A percentile compares a stretch with the other conserved stretches of the same genome.
These are phyloP conservation scores for Anoura caudifer DNA, from an alignment of 2,113 vertebrate species.

Conservation along the genomic window DNA sequence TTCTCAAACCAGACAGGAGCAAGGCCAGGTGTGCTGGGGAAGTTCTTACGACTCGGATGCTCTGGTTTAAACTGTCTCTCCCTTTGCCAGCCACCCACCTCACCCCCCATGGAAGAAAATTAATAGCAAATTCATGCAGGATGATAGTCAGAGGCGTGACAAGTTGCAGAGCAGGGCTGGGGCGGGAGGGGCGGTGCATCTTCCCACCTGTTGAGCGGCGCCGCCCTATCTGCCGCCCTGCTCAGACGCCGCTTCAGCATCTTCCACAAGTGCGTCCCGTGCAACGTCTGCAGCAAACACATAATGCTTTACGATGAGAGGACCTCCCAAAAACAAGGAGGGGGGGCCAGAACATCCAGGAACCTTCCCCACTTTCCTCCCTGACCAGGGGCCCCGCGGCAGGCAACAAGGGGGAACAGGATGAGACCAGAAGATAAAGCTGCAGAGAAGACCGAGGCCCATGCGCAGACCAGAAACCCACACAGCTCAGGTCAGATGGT, in stretches of 20 bases:
- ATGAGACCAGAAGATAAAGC: too few species aligned
- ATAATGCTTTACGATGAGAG: neutral
- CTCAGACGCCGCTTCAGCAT: neutral
- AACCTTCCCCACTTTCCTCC: neutral
- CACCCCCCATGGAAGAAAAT: neutral
- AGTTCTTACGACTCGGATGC: neutral
- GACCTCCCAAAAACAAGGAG: neutral
- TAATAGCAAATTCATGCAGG: neutral
- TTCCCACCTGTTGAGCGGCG: neutral
- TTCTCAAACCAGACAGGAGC: neutral
- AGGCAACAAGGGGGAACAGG: neutral
- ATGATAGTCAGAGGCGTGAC: neutral
- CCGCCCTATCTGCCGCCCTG: neutral
- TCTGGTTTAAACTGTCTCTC: neutral
- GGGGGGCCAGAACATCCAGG: neutral
- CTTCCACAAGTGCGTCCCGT: neutral
- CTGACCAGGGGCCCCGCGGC: neutral
- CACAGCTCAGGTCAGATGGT: accelerated
- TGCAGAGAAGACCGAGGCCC: neutral
- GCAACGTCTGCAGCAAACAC: neutral
- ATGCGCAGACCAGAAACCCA: neutral
- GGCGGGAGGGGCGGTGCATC: too few species aligned
- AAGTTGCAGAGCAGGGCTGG: neutral
- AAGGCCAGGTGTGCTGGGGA: neutral
- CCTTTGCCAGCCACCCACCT: neutral